Percentiles rank a stretch among this genome's conserved stretches.
These are phyloP conservation scores for Netelia melanura DNA, from an alignment of 2,888 invertebrate species.

Conservation along the genomic window DNA sequence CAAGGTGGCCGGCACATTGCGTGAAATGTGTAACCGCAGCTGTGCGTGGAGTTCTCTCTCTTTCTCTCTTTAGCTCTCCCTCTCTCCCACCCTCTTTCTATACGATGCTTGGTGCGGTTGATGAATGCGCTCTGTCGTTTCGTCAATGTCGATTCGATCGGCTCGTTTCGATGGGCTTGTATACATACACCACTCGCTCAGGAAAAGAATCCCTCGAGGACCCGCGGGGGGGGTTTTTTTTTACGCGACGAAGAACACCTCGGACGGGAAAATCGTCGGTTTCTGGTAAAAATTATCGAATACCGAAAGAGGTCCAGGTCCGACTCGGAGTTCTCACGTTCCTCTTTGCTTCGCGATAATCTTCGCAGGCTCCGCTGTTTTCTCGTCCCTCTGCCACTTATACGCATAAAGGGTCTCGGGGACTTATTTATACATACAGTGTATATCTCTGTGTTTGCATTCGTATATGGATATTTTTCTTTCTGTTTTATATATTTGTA, in stretches of 20 bases:
- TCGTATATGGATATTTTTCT: conserved; percentile 5
- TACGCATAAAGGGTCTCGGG: neutral
- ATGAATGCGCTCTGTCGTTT: conserved; percentile 6
- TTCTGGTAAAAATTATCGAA: conserved; percentile 36
- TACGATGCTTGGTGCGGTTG: neutral
- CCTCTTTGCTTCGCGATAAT: conserved; percentile 13
- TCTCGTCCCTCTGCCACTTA: conserved; percentile 21
- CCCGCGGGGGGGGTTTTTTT: neutral
- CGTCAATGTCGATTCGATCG: conserved; percentile 31
- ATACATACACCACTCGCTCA: neutral
- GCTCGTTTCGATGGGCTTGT: conserved; percentile 12
- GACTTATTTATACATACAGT: neutral
- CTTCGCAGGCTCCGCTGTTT: conserved; percentile 34
- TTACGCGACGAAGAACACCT: neutral
- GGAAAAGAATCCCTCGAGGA: neutral
- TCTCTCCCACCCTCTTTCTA: neutral
- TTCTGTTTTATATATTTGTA: conserved; percentile 22
- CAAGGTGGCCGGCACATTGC: conserved; percentile 79
- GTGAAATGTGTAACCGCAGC: conserved; percentile 84
- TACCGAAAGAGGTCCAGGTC: conserved; percentile 31
- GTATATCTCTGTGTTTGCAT: conserved; percentile 8
- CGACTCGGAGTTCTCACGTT: conserved; percentile 68
- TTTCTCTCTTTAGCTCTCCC: neutral
- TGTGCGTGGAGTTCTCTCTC: conserved; percentile 77
- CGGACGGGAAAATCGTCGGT: conserved; percentile 25